A percentile compares a stretch with the other conserved stretches of the same genome.
Evolutionary conservation across 2,888 invertebrate genomes (phyloP).

Genomic region (Rhagium mordax): DNA sequence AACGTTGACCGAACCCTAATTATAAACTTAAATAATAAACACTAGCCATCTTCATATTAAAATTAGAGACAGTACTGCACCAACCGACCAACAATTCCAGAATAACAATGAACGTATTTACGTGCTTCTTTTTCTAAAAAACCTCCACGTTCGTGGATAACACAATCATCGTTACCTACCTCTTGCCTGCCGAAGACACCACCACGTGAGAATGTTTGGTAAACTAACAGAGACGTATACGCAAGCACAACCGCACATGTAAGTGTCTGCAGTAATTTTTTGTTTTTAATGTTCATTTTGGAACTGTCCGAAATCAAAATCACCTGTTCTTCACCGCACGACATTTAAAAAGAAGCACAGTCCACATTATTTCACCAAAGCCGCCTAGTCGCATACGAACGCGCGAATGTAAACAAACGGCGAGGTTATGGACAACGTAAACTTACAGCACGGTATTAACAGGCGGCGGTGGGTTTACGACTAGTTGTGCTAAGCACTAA

Average conservation of each 20-base stretch:
- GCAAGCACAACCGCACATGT: constrained; percentile 63
- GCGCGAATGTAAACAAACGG: constrained; percentile 25
- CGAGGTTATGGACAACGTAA: neutral
- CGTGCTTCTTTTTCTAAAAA: constrained; percentile 39
- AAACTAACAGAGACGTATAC: constrained; percentile 65
- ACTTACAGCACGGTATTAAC: constrained; percentile 21
- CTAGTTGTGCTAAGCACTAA: constrained; percentile 21
- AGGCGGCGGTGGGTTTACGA: constrained; percentile 20
- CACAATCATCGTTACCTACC: constrained; percentile 46
- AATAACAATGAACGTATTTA: constrained; percentile 36
- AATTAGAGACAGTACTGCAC: neutral
- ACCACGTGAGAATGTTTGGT: constrained; percentile 65
- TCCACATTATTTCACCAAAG: constrained; percentile 43
- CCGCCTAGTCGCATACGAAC: neutral
- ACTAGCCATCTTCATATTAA: neutral
- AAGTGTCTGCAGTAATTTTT: constrained; percentile 65
- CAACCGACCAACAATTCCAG: neutral
- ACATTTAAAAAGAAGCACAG: constrained; percentile 48
- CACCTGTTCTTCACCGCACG: constrained; percentile 61
- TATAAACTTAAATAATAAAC: constrained; percentile 8
- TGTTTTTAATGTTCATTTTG: constrained; percentile 65
- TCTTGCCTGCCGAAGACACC: constrained; percentile 46
- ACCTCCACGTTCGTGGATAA: neutral
- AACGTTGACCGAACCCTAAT: constrained; percentile 2
- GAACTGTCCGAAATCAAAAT: constrained; percentile 51